Base-by-base conservation (phyloP, 2,888 invertebrate genomes). In the Drosophila cognata region DNA sequence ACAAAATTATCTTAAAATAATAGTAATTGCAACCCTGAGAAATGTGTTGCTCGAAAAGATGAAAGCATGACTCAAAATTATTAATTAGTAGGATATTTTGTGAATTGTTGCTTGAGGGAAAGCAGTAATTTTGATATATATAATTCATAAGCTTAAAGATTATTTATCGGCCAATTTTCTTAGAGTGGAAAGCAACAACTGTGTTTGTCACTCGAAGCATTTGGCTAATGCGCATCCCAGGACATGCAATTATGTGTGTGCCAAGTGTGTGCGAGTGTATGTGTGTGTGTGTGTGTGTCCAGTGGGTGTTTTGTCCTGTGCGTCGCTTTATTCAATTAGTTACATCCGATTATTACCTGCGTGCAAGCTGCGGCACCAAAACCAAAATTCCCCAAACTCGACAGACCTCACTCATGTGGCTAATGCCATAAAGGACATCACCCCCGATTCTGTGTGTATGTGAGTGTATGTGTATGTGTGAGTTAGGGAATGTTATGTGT, bases 291-390 rank as follows among this genome's bases (percentile, higher is more conserved):
- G 57, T 35, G 21, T 28, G 35, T 35, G 60, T 71, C 62, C 59
- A 16, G 46, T 46, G 46, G 46, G 46, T 43, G 63, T 68, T 72
- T 61, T 79, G 74, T 83, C 79, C 79, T 74, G 70, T 81, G 79
- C 81, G 89, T 85, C 87, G 88, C 77, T 86, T 88, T 90, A 87
- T 87, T 87, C 87, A 87, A 87, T 87, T 87, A 87, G 87, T 81
- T 77, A 86, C 89, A 87, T 87, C 90, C 89, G 90, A 89, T 87
- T 87, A 87, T 87, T 87, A 87, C 87, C 87, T 87, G 90, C 81
- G 84, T 77, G 68, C 66, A 70, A 74, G 56, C 51, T 61, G 50
- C 51, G 36, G 65, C 59, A 57, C 41, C 65, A 36, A 48, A n/a
- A 48, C 46, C 31, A 46, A 58, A 55, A 51, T 25, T 41, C 35